Evolutionary conservation across 2,113 vertebrate species (phyloP), one percentile per base, ranked within the genome.

Genomic region (Anguilla rostrata): DNA sequence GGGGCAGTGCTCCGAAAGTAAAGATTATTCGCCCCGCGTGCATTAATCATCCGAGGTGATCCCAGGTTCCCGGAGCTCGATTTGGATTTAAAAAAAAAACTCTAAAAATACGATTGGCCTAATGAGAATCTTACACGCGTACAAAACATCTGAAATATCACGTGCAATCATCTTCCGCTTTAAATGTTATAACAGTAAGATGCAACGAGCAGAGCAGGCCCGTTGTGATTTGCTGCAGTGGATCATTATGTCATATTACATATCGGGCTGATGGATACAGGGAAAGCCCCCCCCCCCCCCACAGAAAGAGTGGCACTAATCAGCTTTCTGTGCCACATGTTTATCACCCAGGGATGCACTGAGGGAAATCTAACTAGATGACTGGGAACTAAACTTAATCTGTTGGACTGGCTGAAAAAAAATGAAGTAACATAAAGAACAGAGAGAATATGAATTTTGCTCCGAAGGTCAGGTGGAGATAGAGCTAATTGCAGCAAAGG

Each of bases 1-100:
- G 66, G 83, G 81, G 78, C 49, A 88, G 1, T 34, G 22, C 20
- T 83, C n/a, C 49, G 83, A 87, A 81, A 81, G 83, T 86, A 88
- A 89, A 41, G 83, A 75, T 63, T 39, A 11, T 53, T 40, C 79
- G 81, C 78, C 49, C 63, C 26, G 39, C 18, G 43, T 91, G 85
- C 90, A 88, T 91, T 75, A 34, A 75, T 75, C n/a, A 34, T 75
- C 9, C 5, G 26, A 75, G 71, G 71, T 75, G 71, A 75, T 34
- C 14, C 71, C 71, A 75, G 12, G n/a, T 34, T 75, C 71, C 71
- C 34, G n/a, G 71, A 34, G 34, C 34, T n/a, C 71, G 11, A 75
- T 75, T 75, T 34, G n/a, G n/a, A 75, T 75, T n/a, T 0, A 75
- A 75, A 75, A 34, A 34, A 34, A 34, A 34, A 1, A 34, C 34